A percentile compares a stretch with the other conserved stretches of the same genome.
phyloP scores from a whole-genome alignment of 2,113 vertebrate species.

The Rhinoptilus africanus region DNA sequence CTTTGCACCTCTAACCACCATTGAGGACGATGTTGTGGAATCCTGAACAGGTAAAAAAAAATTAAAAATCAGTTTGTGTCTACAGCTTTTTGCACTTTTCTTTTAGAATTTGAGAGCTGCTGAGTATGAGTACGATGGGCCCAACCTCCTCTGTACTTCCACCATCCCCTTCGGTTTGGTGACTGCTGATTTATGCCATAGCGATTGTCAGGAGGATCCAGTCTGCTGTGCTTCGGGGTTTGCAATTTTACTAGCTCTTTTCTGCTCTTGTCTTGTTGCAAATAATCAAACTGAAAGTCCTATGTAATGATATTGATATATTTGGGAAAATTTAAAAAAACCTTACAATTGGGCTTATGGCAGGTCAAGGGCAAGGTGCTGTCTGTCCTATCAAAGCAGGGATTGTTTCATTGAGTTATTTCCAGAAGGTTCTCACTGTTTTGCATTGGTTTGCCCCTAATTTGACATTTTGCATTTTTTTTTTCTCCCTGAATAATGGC shows the following conservation, averaged over 20 bases:
- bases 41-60: conserved; percentile 57
- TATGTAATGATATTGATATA: neutral
- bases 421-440: neutral
- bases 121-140: neutral
- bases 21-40: neutral
- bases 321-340: neutral
- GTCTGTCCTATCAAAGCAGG: neutral
- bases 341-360: neutral
- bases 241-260: neutral
- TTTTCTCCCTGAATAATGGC: neutral
- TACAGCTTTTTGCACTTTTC: accelerated
- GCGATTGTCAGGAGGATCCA: neutral
- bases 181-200: neutral
- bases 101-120: neutral
- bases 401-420: neutral
- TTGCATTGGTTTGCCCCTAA: neutral
- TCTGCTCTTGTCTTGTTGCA: neutral
- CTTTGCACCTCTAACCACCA: neutral
- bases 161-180: accelerated
- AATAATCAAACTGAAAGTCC: neutral
- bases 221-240: neutral
- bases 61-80: neutral
- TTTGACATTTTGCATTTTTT: neutral
- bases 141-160: neutral
- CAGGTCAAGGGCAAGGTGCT: neutral